A percentile compares a stretch with the other conserved stretches of the same genome.
phyloP scores from a whole-genome alignment of 2,888 invertebrate species.

The Colostygia pectinataria region DNA sequence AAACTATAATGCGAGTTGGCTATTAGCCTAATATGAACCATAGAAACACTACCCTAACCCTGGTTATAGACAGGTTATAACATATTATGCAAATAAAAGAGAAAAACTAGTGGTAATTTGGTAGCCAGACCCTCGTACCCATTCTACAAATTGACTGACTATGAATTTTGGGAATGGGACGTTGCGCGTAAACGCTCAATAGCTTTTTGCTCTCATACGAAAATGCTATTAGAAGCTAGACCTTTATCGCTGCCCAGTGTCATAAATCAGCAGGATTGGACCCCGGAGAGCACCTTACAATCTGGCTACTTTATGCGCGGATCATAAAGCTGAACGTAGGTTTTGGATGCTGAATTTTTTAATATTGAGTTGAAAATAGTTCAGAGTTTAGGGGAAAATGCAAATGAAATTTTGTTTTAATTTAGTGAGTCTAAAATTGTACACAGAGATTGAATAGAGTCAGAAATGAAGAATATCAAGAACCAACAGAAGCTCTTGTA shows the following conservation, averaged over 20 bases:
- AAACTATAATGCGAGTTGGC: too few species aligned
- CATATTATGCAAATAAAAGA: too few species aligned
- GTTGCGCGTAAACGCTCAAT: neutral
- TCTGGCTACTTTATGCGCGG: conserved; percentile 7
- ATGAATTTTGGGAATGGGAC: neutral
- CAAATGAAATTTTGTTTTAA: conserved; percentile 2
- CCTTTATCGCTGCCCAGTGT: conserved; percentile 14
- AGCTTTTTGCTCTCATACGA: conserved; percentile 1
- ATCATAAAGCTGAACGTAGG: conserved; percentile 20
- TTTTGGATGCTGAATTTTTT: conserved; percentile 12
- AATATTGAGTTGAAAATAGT: neutral
- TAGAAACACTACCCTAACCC: too few species aligned
- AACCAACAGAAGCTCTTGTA: too few species aligned
- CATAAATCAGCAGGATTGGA: conserved; percentile 22
- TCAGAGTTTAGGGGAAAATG: neutral
- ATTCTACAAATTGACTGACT: too few species aligned
- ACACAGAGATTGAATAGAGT: too few species aligned
- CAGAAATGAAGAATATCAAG: too few species aligned
- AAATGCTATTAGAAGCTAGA: conserved; percentile 13
- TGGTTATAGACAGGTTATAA: too few species aligned
- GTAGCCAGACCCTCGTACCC: too few species aligned
- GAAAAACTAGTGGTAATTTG: too few species aligned
- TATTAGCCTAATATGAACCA: too few species aligned
- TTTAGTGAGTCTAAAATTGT: neutral
- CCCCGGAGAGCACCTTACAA: conserved; percentile 16